Evolutionary conservation across 2,113 vertebrate species (phyloP), one percentile per base, ranked within the genome.

Genomic region (Scomber scombrus): DNA sequence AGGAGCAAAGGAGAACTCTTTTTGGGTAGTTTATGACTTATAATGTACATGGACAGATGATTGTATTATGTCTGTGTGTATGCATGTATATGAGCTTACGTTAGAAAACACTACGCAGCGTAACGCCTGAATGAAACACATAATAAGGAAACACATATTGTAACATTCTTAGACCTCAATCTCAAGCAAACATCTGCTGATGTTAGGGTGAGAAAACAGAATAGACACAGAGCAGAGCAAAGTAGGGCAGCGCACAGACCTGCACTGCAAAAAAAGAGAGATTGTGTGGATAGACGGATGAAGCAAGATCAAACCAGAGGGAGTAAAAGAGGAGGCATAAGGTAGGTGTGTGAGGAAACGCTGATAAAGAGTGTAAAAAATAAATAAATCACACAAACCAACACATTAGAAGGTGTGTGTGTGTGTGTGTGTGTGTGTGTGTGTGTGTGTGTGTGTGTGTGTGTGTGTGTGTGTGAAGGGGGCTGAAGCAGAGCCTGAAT

Each of bases 191-290:
- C 9, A 70, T 67, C 57, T 1, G 11, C 49, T 45, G 21, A 81
- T 80, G 76, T 63, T 11, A 52, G n/a, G 46, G 60, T 0, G 12
- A 45, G 47, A 46, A 75, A 77, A 71, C 40, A 46, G 23, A 19
- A 60, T 15, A 23, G 26, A 52, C 7, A 69, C 64, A 43, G 62
- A 74, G 29, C 62, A 77, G 26, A 73, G 73, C 21, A 67, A 86
- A 86, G 73, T 82, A 84, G 82, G 78, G 18, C 81, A 83, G 18
- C 18, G 54, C 46, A 76, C 69, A 70, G 14, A 84, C 80, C 31
- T 66, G 47, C 47, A 49, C 45, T 31, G 69, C 73, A 52, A 63
- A 62, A 26, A 26, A 26, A 26, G 23, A 57, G 45, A 79, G 67
- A 82, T 1, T 29, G n/a, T 31, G 29, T 58, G 12, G 74, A 80